A percentile compares a stretch with the other conserved stretches of the same genome.
These are phyloP conservation scores for Zoanthus sansibaricus DNA, from an alignment of 92 coral and sea anemone genomes.

Conservation along the genomic window DNA sequence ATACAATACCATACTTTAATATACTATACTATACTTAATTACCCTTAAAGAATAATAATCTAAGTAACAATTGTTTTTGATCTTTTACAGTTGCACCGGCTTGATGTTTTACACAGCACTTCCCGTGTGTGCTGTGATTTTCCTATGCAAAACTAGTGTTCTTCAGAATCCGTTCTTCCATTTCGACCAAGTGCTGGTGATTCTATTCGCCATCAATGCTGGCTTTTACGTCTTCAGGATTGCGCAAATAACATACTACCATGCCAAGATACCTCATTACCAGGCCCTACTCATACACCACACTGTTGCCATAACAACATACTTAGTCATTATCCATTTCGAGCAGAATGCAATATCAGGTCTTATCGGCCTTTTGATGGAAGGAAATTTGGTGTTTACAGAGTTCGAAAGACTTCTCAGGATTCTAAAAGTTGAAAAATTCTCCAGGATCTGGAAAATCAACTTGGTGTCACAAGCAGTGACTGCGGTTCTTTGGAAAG, in stretches of 20 bases:
- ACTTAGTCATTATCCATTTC: conserved; percentile 61
- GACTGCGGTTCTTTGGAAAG: conserved; percentile 73
- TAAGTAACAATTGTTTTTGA: background rate
- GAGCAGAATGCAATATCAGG: conserved; percentile 87
- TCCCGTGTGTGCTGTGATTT: conserved; percentile 70
- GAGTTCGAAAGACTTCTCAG: conserved; percentile 77
- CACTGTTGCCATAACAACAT: conserved; percentile 77
- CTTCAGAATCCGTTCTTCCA: conserved; percentile 82
- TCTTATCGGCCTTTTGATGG: conserved; percentile 78
- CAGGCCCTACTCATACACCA: conserved; percentile 87
- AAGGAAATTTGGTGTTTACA: conserved; percentile 87
- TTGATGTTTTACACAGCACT: conserved; percentile 69
- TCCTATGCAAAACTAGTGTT: conserved; percentile 68
- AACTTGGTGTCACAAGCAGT: conserved; percentile 55
- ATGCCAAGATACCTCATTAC: conserved; percentile 69
- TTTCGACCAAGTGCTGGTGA: conserved; percentile 47
- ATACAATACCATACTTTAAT: no score
- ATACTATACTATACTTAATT: no score
- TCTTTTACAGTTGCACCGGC: conserved; percentile 77
- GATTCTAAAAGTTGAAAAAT: conserved; percentile 28
- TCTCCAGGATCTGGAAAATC: conserved; percentile 53
- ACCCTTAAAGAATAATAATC: no score
- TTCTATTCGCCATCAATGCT: conserved; percentile 76
- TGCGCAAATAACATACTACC: conserved; percentile 77
- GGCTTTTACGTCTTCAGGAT: conserved; percentile 88